phyloP scores from a whole-genome alignment of 2,797 vertebrate species.

The Chiloscyllium punctatum region DNA sequence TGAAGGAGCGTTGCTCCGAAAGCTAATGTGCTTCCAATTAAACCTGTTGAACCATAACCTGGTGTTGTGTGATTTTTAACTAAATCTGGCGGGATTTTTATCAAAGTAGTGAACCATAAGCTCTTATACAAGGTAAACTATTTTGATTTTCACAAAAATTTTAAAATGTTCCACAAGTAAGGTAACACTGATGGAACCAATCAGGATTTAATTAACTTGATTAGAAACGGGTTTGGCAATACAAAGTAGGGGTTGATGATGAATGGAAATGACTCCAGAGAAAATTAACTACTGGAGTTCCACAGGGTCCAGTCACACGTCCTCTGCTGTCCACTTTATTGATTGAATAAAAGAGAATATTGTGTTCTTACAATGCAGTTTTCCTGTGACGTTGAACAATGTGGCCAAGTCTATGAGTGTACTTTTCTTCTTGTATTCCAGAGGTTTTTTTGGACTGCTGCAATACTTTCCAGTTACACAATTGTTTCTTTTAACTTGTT shows the following conservation, averaged over 20 bases:
- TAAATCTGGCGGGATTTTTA: not conserved
- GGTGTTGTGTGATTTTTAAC: too few species aligned
- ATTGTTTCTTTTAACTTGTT: not conserved
- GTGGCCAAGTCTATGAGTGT: not conserved
- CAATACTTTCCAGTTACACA: not conserved
- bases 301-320: not conserved
- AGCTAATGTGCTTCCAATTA: too few species aligned
- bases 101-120: not conserved
- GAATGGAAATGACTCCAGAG: not conserved
- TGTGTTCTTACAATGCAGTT: not conserved
- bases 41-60: too few species aligned
- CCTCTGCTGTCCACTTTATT: not conserved
- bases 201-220: not conserved
- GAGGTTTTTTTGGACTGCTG: too few species aligned
- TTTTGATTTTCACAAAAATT: not conserved
- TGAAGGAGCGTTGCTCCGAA: too few species aligned
- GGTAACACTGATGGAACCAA: not conserved
- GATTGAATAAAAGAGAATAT: not conserved
- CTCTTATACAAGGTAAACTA: not conserved
- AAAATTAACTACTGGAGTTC: not conserved
- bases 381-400: not conserved
- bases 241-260: not conserved
- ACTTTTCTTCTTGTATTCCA: too few species aligned
- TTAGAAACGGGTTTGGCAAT: conserved; percentile 13
- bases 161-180: not conserved